Conservation (phyloP, 2,888 invertebrate genomes). For the Lydus trimaculatus region DNA sequence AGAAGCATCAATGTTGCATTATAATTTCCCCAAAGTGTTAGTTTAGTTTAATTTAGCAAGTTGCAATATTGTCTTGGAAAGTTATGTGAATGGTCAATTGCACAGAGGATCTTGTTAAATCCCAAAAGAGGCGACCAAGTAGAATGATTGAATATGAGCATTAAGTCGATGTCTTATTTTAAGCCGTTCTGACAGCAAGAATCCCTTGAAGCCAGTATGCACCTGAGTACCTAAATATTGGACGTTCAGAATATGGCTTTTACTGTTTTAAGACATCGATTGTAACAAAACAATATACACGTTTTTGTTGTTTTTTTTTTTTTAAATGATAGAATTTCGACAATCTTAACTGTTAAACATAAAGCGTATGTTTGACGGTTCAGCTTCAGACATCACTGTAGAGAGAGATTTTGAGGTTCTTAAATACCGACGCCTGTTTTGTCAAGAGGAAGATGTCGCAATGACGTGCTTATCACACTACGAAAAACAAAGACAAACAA, state of each 20-base stretch:
- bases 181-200: slow-evolving; percentile 20
- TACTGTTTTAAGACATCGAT: slow-evolving; percentile 14
- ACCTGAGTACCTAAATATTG: slow-evolving; percentile 32
- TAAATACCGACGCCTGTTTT: slow-evolving; percentile 10
- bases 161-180: background rate
- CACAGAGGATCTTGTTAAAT: background rate
- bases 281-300: slow-evolving; percentile 21
- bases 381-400: slow-evolving; percentile 28
- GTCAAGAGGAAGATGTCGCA: slow-evolving; percentile 13
- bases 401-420: slow-evolving; percentile 22
- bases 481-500: background rate
- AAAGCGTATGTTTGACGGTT: slow-evolving; percentile 14
- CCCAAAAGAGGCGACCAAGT: background rate
- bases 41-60: background rate
- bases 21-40: background rate
- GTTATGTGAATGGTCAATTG: background rate
- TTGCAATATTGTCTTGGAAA: background rate
- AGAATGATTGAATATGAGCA: slow-evolving; percentile 3
- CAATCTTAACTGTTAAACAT: slow-evolving; percentile 17
- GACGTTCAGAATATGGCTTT: slow-evolving; percentile 20
- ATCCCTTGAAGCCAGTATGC: slow-evolving; percentile 28
- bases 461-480: slow-evolving; percentile 13
- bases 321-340: background rate
- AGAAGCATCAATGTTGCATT: background rate
- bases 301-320: background rate